These are phyloP conservation scores for Ctenopoma kingsleyae DNA, from an alignment of 2,797 vertebrate species.

Conservation along the genomic window DNA sequence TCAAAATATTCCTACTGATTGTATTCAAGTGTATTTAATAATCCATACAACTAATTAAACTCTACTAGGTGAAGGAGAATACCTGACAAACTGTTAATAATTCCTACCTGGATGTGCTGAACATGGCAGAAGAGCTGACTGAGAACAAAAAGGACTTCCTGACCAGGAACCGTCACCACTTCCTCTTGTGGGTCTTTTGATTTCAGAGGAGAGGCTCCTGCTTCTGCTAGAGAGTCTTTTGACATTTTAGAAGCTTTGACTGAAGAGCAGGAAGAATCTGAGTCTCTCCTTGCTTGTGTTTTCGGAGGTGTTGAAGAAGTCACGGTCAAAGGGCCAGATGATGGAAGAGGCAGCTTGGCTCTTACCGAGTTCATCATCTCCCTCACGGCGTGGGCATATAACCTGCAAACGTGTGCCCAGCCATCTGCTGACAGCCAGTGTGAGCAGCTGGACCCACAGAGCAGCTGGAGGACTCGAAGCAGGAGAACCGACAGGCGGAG, in stretches of 20 bases:
- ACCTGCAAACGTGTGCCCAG: conserved; percentile 87
- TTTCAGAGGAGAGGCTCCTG: not conserved
- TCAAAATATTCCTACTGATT: too few relatives aligned
- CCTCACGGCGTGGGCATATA: conserved; percentile 88
- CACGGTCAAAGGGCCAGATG: conserved; percentile 16
- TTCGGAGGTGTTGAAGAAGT: conserved; percentile 19
- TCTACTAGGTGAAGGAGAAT: too few relatives aligned
- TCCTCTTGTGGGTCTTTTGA: conserved; percentile 20
- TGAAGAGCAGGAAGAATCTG: not conserved
- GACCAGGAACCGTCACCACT: conserved; percentile 38
- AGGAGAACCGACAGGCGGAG: conserved; percentile 93
- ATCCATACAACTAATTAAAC: too few relatives aligned
- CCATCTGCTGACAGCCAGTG: conserved; percentile 81
- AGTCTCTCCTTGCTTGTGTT: conserved; percentile 4
- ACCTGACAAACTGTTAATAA: not conserved
- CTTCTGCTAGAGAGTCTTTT: conserved; percentile 16
- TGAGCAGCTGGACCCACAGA: conserved; percentile 87
- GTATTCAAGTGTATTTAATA: too few relatives aligned
- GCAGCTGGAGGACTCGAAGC: conserved; percentile 91
- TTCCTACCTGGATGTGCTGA: conserved; percentile 89
- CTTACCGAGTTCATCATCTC: conserved; percentile 82
- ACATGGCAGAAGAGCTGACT: conserved; percentile 95
- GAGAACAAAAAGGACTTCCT: conserved; percentile 91
- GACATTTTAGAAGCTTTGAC: not conserved
- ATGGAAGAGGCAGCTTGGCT: conserved; percentile 58